These are phyloP conservation scores for Phymatocera aterrima DNA, from an alignment of 2,888 invertebrate species.

Conservation along the genomic window DNA sequence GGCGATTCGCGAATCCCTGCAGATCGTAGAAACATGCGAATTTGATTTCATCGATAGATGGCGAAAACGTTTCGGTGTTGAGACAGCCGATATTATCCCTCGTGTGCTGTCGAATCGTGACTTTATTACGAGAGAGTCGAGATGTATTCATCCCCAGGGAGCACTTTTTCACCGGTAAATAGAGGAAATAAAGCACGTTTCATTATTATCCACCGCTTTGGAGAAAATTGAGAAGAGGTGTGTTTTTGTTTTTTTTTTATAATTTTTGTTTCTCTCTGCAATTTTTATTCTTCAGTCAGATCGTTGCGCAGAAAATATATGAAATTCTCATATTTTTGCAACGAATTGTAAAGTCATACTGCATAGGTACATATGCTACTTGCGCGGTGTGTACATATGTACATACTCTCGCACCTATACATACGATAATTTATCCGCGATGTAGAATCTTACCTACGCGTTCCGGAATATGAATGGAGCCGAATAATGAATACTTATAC, in stretches of 20 bases:
- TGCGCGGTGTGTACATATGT: too few relatives aligned
- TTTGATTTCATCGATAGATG: too few relatives aligned
- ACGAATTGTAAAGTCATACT: neutral
- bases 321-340: neutral
- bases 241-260: neutral
- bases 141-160: neutral
- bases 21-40: neutral
- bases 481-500: neutral
- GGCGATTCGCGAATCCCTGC: neutral
- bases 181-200: neutral
- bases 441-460: neutral
- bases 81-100: too few relatives aligned
- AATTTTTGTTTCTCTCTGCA: neutral
- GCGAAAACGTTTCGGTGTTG: too few relatives aligned
- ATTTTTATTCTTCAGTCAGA: too few relatives aligned
- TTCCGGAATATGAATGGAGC: neutral
- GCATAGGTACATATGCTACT: too few relatives aligned
- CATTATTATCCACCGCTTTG: too few relatives aligned
- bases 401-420: too few relatives aligned
- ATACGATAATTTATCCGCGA: too few relatives aligned
- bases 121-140: neutral
- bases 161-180: neutral
- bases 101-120: slow-evolving; percentile 11
- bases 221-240: neutral
- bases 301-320: too few relatives aligned